phyloP scores from a whole-genome alignment of 2,888 invertebrate genomes.

The Andrena haemorrhoa region DNA sequence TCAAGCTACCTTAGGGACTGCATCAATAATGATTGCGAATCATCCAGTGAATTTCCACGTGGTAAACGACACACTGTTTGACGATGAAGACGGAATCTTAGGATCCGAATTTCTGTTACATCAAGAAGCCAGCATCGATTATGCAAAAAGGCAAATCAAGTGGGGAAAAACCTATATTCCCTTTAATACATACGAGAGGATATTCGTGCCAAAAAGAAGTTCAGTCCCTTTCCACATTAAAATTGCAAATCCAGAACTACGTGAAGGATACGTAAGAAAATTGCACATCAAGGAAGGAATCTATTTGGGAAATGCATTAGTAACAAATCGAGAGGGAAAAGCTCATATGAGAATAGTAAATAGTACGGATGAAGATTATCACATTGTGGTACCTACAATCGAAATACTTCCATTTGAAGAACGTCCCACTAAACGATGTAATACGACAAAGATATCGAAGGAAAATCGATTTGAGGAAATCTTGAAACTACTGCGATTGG shows the following conservation, averaged over 20 bases:
- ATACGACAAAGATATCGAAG: not conserved
- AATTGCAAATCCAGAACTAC: too few relatives aligned
- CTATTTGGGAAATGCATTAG: not conserved
- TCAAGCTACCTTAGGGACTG: not conserved
- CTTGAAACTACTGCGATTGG: not conserved
- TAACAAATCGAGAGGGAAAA: not conserved
- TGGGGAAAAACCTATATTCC: not conserved
- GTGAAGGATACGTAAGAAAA: too few relatives aligned
- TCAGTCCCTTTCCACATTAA: too few relatives aligned
- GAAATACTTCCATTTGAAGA: not conserved
- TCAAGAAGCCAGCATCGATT: not conserved
- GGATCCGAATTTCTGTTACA: not conserved
- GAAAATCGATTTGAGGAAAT: not conserved
- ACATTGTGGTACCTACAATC: not conserved
- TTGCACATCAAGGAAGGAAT: too few relatives aligned
- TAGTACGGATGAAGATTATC: not conserved
- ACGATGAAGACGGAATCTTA: not conserved
- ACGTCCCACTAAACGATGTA: not conserved
- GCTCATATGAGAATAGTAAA: not conserved
- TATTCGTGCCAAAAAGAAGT: not conserved
- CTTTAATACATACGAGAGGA: not conserved
- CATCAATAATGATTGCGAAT: not conserved
- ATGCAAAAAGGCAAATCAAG: not conserved
- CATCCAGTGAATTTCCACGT: not conserved
- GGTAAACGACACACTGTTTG: not conserved